Base-by-base conservation (phyloP, 2,113 vertebrate genomes). In the Anoplopoma fimbria region DNA sequence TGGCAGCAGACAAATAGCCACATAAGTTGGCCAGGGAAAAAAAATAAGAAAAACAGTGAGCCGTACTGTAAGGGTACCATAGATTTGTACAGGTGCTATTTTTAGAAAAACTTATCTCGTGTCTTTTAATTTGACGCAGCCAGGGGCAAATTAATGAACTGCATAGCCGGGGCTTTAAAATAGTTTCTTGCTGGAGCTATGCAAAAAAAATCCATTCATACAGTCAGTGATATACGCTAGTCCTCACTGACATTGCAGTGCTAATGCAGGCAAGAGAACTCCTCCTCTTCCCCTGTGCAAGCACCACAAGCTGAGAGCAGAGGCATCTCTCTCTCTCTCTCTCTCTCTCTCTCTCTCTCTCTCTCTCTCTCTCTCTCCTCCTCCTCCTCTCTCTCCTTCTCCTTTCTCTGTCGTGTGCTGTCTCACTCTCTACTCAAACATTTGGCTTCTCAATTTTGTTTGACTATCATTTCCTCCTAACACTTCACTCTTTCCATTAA, bases 241-340 rank as follows among this genome's bases (percentile, higher is more conserved):
- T 93, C 88, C 91, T 94, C 84, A 55, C 70, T 94, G 92, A 95
- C 92, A 94, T 92, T 94, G 94, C 92, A 89, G 94, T 88, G 86
- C 81, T 91, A 89, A 92, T 93, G 93, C 92, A 91, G 92, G 63
- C 29, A 73, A 60, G 69, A 72, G 36, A 85, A 83, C 82, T 79
- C 77, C 71, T 88, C 78, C 77, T 87, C 80, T 86, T 82, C 25
- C 68, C 68, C 80, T 58, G 31, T 78, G 79, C 57, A 75, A 77
- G 57, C 76, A 71, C 47, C 81, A 84, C 81, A 80, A 75, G 67
- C 86, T 85, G 75, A 80, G 75, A 76, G 69, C 78, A 78, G 42
- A 74, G 19, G 57, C 38, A 85, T 27, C 68, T 49, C 63, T 4
- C 49, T 34, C 42, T 27, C 25, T 64, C 29, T 19, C 31, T 57